Conservation (phyloP, 2,888 invertebrate genomes). For the Crepidodera aurea region DNA sequence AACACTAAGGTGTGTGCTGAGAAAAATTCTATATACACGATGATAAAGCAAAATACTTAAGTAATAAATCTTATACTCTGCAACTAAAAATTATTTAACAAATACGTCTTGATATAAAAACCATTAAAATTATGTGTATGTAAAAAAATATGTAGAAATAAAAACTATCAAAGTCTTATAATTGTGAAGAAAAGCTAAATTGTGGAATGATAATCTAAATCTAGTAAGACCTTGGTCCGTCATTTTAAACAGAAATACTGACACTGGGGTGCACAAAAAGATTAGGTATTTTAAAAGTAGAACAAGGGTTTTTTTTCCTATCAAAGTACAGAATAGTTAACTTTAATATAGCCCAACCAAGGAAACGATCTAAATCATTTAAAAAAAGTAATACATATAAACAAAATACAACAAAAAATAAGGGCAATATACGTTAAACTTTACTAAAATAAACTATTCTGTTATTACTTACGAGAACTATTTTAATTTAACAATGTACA, state of each 20-base stretch:
- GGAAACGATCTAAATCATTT: constrained; percentile 32
- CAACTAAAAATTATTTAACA: constrained; percentile 62
- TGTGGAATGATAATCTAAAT: constrained; percentile 60
- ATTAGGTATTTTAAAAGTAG: constrained; percentile 19
- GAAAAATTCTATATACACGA: constrained; percentile 58
- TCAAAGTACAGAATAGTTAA: constrained; percentile 41
- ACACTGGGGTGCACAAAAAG: constrained; percentile 49
- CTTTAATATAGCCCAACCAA: constrained; percentile 37
- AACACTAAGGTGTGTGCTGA: constrained; percentile 57
- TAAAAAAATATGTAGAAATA: constrained; percentile 63
- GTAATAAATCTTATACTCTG: constrained; percentile 55
- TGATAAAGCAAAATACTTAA: constrained; percentile 57
- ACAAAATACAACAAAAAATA: constrained; percentile 21
- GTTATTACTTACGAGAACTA: constrained; percentile 33
- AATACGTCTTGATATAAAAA: constrained; percentile 59
- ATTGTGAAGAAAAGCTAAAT: constrained; percentile 56
- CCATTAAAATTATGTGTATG: constrained; percentile 58
- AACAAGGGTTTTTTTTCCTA: constrained; percentile 15
- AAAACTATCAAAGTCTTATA: constrained; percentile 60
- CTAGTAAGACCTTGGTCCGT: constrained; percentile 58
- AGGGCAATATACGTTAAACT: constrained; percentile 20
- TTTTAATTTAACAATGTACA: constrained; percentile 39
- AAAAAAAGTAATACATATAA: constrained; percentile 43
- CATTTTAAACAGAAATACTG: constrained; percentile 57
- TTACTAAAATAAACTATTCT: constrained; percentile 39